Evolutionary conservation across 1,140 invertebrate species (phyloP).

Genomic region (Glossosoma conforme): DNA sequence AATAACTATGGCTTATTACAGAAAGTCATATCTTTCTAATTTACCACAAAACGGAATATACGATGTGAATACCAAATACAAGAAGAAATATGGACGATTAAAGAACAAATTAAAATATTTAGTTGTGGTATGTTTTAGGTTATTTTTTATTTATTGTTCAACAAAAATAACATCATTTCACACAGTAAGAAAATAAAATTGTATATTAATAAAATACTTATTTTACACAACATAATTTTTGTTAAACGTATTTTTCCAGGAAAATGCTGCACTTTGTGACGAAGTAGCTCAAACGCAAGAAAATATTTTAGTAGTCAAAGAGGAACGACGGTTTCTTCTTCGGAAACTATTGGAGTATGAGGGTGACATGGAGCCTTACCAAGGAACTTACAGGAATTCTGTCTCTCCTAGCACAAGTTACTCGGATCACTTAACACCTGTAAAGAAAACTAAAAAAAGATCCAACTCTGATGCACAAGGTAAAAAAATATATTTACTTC

Average conservation of each 20-base stretch:
- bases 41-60: slow-evolving; percentile 25
- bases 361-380: slow-evolving; percentile 29
- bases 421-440: slow-evolving; percentile 28
- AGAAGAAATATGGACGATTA: slow-evolving; percentile 51
- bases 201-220: too few species aligned
- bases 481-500: slow-evolving; percentile 8
- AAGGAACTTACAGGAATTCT: slow-evolving; percentile 23
- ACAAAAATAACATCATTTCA: too few species aligned
- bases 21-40: slow-evolving; percentile 20
- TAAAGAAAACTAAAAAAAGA: slow-evolving; percentile 30
- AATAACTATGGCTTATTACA: slow-evolving; percentile 16
- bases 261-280: slow-evolving; percentile 76
- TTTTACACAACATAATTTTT: too few species aligned
- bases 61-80: slow-evolving; percentile 44
- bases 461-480: slow-evolving; percentile 29
- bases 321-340: slow-evolving; percentile 67
- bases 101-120: slow-evolving; percentile 50
- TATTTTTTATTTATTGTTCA: slow-evolving; percentile 5
- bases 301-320: slow-evolving; percentile 63
- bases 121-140: slow-evolving; percentile 48
- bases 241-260: slow-evolving; percentile 49
- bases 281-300: slow-evolving; percentile 70
- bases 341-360: slow-evolving; percentile 60
- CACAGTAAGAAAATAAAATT: slow-evolving; percentile 7
- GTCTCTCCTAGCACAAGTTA: slow-evolving; percentile 28